Base-by-base conservation (phyloP, 2,888 invertebrate species). In the Dioctria rufipes region DNA sequence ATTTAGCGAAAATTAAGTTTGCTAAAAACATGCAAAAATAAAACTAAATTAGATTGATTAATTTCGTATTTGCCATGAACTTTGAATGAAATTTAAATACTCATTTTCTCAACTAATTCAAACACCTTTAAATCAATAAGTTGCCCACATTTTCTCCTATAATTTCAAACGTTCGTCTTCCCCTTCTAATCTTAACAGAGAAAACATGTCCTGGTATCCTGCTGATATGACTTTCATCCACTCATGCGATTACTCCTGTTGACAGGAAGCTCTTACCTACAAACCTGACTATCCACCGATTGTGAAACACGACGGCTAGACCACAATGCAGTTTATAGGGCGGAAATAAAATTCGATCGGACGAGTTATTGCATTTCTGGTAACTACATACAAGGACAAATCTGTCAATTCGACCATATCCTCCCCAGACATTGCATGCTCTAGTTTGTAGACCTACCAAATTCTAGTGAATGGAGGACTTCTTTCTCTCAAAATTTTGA, bases 251-350 rank as follows among this genome's bases (percentile, higher is more conserved):
- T 54, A 54, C 54, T n/a, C 54, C 11, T 54, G 11, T 11, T n/a
- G 54, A 54, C 54, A 54, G 54, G 54, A 54, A 54, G 11, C 54
- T 11, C 54, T 54, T 54, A 11, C 54, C 54, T 54, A n/a, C 54
- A 54, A 54, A 42, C 67, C 37, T 73, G 73, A 58, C 58, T 42
- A 73, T 25, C 46, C 40, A 58, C 8, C 54, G 11, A 3, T 25
- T 25, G 54, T 4, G 4, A 54, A n/a, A 54, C 1, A 2, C n/a
- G n/a, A 11, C 2, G 4, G 3, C 4, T n/a, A 54, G 54, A 54
- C 54, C 54, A 54, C 54, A 73, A 58, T 73, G 73, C 73, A 73
- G 73, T 71, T 71, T 71, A 71, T 71, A 54, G 71, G 9, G 73
- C 42, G 73, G 73, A 73, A 73, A 73, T 73, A 40, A 73, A 73